Evolutionary conservation across 2,888 invertebrate genomes (phyloP), one percentile per base, ranked within the genome.

Genomic region (Andrena praecox): DNA sequence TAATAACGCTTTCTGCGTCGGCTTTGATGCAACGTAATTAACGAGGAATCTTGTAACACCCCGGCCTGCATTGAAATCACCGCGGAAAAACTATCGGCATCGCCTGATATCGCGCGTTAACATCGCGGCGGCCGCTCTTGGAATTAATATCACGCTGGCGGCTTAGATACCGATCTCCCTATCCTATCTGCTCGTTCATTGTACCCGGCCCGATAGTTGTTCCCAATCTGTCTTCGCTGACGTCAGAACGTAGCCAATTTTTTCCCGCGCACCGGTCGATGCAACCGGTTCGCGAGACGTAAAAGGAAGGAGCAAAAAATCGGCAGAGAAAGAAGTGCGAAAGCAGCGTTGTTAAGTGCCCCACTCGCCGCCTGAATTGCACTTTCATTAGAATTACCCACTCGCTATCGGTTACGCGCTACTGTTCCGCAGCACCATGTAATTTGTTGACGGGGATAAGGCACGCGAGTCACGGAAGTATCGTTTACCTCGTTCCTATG

Each of bases 311-410:
- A 20, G 16, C 42, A 48, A 70, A 68, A 71, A 78, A 70, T 76
- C 52, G 16, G 8, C 3, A 27, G 16, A 20, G 48, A 79, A 77
- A 72, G 73, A 80, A 82, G 67, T 69, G 72, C 63, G 68, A 77
- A 75, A 82, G 70, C 27, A 27, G 60, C 62, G 75, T 77, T 73
- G 77, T 77, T 86, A 81, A 75, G 72, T 24, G 56, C 56, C 68
- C 76, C 52, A 35, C 74, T 42, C 72, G 35, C 54, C 59, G 72
- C 35, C 75, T 75, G 75, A 76, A 82, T 82, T 76, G 70, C 77
- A 84, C 82, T 80, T 82, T 86, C 85, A 70, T 87, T 82, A 71
- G 79, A 85, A 82, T 82, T 76, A 82, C 52, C 63, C 63, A 64
- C 64, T 73, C 60, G 72, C 77, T 74, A 72, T 75, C 69, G 54